Evolutionary conservation across 2,888 invertebrate genomes (phyloP).

Genomic region (Dasysyrphus albostriatus): DNA sequence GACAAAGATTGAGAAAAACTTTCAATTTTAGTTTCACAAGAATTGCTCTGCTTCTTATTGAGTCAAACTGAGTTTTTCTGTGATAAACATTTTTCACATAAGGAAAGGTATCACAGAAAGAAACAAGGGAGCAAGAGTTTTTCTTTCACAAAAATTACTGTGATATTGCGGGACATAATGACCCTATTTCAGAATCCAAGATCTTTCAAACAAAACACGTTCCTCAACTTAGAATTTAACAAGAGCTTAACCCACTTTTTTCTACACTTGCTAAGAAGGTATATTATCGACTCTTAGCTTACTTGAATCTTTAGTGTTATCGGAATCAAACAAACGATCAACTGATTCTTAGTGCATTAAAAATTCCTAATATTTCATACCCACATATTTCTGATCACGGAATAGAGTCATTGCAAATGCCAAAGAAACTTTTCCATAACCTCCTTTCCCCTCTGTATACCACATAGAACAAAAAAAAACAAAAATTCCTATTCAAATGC

Average conservation of each 20-base stretch:
- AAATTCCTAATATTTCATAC: background rate
- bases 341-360: background rate
- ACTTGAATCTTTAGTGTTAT: background rate
- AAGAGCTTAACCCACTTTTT: background rate
- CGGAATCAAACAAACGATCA: constrained; percentile 1
- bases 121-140: too few species aligned
- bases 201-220: too few species aligned
- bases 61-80: too few species aligned
- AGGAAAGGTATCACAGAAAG: too few species aligned
- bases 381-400: background rate
- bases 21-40: too few species aligned
- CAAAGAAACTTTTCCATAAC: background rate
- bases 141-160: too few species aligned
- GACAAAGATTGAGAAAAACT: too few species aligned
- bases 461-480: constrained; percentile 11
- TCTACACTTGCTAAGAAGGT: background rate
- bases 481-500: constrained; percentile 34
- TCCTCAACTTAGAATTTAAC: background rate
- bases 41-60: too few species aligned
- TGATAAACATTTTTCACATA: too few species aligned
- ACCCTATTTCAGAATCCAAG: too few species aligned
- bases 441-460: background rate
- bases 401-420: constrained; percentile 3
- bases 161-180: too few species aligned
- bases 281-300: background rate